Evolutionary conservation across 2,113 vertebrate species (phyloP).

Genomic region (zebrafish (Danio rerio)): DNA sequence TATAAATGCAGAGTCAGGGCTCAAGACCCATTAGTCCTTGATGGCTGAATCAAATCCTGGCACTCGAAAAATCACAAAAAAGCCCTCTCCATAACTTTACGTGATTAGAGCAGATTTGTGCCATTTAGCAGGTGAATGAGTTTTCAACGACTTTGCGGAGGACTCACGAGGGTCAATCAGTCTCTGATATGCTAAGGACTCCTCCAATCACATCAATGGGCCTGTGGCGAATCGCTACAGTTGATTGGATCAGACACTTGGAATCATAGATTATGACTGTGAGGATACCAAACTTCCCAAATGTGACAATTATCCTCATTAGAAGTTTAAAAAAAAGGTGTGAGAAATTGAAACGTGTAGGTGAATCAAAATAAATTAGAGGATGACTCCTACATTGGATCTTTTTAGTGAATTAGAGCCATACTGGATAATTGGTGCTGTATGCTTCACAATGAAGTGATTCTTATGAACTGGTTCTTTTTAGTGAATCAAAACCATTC

Average conservation of each 20-base stretch:
- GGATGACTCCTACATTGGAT: background rate
- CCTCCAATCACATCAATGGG: conserved; percentile 43
- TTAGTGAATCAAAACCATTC: background rate
- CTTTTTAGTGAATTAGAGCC: background rate
- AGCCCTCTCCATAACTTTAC: conserved; percentile 27
- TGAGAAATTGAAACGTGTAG: background rate
- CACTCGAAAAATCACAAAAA: conserved; percentile 43
- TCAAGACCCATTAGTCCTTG: conserved; percentile 25
- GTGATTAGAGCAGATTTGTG: conserved; percentile 47
- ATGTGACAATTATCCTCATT: conserved; percentile 3
- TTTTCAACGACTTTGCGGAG: conserved; percentile 35
- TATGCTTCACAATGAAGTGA: background rate
- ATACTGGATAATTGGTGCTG: background rate
- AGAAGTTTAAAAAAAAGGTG: background rate
- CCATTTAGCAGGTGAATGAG: conserved; percentile 42
- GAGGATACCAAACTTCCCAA: background rate
- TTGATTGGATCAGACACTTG: conserved; percentile 38
- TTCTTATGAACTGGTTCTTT: background rate
- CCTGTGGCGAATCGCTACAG: conserved; percentile 11
- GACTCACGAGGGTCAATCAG: conserved; percentile 49
- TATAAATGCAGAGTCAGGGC: conserved; percentile 43
- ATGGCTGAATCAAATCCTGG: conserved; percentile 15
- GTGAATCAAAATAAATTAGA: no score
- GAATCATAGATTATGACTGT: conserved; percentile 17
- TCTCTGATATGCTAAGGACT: conserved; percentile 32